phyloP scores from a whole-genome alignment of 2,888 invertebrate genomes.

The Ecliptopera silaceata region DNA sequence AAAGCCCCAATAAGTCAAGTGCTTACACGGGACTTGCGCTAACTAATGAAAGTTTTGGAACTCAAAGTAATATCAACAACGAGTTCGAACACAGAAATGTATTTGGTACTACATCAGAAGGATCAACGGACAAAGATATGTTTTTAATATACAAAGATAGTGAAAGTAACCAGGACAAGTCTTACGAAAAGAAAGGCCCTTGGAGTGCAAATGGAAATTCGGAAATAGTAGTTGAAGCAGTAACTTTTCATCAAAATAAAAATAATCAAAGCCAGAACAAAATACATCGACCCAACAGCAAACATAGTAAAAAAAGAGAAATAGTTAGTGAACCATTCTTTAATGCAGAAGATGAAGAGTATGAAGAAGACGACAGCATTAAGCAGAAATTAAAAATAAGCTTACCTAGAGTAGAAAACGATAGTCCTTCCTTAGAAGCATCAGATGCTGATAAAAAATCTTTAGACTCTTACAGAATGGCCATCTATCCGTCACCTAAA shows the following conservation, averaged over 20 bases:
- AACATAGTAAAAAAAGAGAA: conserved; percentile 12
- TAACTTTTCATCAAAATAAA: conserved; percentile 32
- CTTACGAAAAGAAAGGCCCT: conserved; percentile 29
- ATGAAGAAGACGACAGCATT: conserved; percentile 42
- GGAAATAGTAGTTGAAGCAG: conserved; percentile 38
- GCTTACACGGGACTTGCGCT: conserved; percentile 34
- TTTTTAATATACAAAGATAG: conserved; percentile 65
- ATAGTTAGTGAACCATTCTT: conserved; percentile 27
- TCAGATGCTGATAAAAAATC: conserved; percentile 56
- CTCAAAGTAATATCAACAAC: conserved; percentile 22
- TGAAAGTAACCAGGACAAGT: conserved; percentile 42
- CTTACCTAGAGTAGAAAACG: conserved; percentile 51
- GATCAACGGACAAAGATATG: conserved; percentile 55
- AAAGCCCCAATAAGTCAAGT: conserved; percentile 35
- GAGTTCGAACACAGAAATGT: conserved; percentile 26
- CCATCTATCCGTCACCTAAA: conserved; percentile 44
- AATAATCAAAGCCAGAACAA: conserved; percentile 8
- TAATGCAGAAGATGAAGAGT: conserved; percentile 37
- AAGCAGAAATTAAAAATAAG: conserved; percentile 56
- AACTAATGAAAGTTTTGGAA: conserved; percentile 25
- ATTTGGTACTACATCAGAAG: conserved; percentile 38
- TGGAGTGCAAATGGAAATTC: conserved; percentile 37
- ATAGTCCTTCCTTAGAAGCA: conserved; percentile 45
- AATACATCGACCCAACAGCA: conserved; percentile 2
- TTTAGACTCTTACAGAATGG: conserved; percentile 48